These are phyloP conservation scores for Siniperca chuatsi DNA, from an alignment of 2,113 vertebrate genomes.

Conservation along the genomic window DNA sequence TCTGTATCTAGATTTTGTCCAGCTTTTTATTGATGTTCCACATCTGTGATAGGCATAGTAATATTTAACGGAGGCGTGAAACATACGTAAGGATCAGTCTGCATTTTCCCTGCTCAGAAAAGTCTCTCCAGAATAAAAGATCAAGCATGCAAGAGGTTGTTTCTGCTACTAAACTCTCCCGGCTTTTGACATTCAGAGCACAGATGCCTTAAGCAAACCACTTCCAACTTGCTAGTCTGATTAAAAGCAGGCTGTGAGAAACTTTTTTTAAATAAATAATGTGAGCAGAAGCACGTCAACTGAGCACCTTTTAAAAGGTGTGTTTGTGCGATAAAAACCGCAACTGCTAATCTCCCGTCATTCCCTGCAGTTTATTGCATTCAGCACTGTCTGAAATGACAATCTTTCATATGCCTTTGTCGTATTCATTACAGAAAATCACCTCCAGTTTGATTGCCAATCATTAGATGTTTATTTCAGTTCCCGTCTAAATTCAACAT, in stretches of 20 bases:
- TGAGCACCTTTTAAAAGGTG: conserved; percentile 44
- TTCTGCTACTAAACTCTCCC: conserved; percentile 26
- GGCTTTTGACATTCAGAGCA: conserved; percentile 52
- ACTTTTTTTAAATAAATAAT: conserved; percentile 66
- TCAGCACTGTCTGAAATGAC: not conserved
- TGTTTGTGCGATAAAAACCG: conserved; percentile 30
- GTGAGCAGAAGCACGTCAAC: conserved; percentile 47
- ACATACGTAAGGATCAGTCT: not conserved
- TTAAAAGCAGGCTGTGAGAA: conserved; percentile 45
- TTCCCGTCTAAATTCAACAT: not conserved
- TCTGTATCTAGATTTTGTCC: conserved; percentile 1
- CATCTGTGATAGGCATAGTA: conserved; percentile 37
- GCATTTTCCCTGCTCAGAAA: not conserved
- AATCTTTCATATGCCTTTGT: conserved; percentile 21
- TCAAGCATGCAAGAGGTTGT: conserved; percentile 8
- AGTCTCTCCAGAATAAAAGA: not conserved
- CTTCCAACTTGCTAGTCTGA: conserved; percentile 44
- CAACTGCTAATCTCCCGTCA: conserved; percentile 27
- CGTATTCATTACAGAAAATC: not conserved
- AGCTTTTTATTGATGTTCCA: conserved; percentile 30
- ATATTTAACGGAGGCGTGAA: conserved; percentile 4
- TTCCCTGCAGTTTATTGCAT: conserved; percentile 1
- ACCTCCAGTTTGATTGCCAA: not conserved
- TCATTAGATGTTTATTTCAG: not conserved
- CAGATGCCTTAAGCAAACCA: conserved; percentile 53